Percentiles rank a stretch among this genome's conserved stretches.
phyloP scores from a whole-genome alignment of 2,888 invertebrate species.

The Elegia similella region DNA sequence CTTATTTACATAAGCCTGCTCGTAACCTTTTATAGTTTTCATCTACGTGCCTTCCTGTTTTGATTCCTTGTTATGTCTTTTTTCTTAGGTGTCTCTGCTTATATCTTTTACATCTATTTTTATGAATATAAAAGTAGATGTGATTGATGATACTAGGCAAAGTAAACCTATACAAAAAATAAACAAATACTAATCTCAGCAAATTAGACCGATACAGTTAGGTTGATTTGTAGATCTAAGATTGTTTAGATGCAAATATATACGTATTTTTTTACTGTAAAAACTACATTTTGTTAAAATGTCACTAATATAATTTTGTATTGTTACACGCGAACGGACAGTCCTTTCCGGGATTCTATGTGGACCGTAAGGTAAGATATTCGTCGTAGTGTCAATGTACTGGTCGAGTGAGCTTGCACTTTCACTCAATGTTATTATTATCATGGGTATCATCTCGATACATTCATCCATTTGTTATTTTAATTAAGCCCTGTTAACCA shows the following conservation, averaged over 20 bases:
- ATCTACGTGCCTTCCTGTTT: not conserved
- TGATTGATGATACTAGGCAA: no score
- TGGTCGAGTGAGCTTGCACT: not conserved
- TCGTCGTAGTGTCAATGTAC: conserved; percentile 27
- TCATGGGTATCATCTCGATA: not conserved
- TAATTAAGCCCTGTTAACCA: not conserved
- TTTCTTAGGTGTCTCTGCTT: not conserved
- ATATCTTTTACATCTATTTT: not conserved
- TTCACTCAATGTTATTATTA: not conserved
- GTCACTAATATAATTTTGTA: conserved; percentile 37
- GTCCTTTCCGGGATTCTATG: conserved; percentile 77
- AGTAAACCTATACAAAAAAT: no score
- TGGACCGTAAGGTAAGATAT: conserved; percentile 71
- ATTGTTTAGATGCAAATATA: no score
- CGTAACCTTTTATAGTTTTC: not conserved
- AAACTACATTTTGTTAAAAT: no score
- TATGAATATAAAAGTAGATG: no score
- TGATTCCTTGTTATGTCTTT: not conserved
- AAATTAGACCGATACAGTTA: no score
- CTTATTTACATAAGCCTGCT: not conserved
- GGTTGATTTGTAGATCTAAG: no score
- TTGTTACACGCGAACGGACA: conserved; percentile 69
- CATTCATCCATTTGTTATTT: not conserved
- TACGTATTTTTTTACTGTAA: no score
- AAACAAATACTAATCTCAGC: no score